These are phyloP conservation scores for Athene cunicularia DNA, from an alignment of 2,113 vertebrate genomes.

Conservation along the genomic window DNA sequence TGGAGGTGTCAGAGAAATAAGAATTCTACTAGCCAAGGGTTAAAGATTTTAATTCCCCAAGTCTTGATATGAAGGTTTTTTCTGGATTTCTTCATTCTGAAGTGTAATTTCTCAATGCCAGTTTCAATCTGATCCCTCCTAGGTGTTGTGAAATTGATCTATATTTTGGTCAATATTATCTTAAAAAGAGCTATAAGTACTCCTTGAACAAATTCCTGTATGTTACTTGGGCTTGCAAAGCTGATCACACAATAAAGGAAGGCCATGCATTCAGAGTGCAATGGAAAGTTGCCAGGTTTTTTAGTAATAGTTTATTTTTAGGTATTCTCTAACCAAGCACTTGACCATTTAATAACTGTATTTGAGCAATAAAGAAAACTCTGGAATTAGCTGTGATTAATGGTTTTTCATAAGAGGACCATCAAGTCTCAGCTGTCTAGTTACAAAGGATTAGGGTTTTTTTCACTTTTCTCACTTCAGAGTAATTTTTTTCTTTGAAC, in stretches of 20 bases:
- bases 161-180: neutral
- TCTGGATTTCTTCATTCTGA: neutral
- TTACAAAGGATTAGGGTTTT: neutral
- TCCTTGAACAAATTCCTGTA: neutral
- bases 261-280: neutral
- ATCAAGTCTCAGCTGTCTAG: neutral
- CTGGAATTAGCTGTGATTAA: neutral
- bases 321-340: neutral
- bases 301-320: neutral
- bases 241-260: neutral
- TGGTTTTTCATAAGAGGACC: neutral
- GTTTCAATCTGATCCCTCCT: neutral
- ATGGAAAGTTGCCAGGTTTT: neutral
- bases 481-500: neutral
- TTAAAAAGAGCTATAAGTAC: neutral
- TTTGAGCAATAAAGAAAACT: neutral
- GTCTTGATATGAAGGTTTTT: neutral
- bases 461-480: neutral
- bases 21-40: neutral
- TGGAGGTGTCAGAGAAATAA: neutral
- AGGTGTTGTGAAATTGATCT: neutral
- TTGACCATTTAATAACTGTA: neutral
- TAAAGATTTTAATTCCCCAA: neutral
- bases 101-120: neutral
- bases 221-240: neutral